phyloP scores from a whole-genome alignment of 2,113 vertebrate species.

The Protobothrops flavoviridis region DNA sequence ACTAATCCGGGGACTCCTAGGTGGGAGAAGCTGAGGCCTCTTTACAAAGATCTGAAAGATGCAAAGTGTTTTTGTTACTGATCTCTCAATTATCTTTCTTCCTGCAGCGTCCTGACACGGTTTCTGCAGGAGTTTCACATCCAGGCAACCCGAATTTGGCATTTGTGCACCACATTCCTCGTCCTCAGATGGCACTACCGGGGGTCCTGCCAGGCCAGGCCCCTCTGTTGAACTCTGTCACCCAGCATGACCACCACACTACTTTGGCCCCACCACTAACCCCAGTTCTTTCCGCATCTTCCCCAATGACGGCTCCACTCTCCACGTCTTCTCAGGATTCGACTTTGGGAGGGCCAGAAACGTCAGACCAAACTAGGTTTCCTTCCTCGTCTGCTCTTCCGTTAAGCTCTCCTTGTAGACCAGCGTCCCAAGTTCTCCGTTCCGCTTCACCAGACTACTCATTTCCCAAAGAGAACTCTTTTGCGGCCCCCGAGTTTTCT shows the following conservation, averaged over 20 bases:
- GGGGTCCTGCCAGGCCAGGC: too few relatives aligned
- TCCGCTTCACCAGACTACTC: background rate
- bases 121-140: background rate
- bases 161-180: background rate
- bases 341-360: background rate
- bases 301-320: background rate
- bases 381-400: background rate
- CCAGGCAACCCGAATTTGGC: background rate
- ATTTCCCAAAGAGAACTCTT: background rate
- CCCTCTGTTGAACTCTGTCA: rapidly evolving
- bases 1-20: background rate
- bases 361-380: rapidly evolving
- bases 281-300: background rate
- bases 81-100: background rate
- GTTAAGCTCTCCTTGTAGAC: rapidly evolving
- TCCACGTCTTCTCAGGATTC: background rate
- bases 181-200: background rate
- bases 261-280: background rate
- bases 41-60: background rate
- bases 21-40: background rate
- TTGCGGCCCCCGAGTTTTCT: background rate
- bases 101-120: background rate
- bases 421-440: background rate
- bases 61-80: background rate
- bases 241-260: too few relatives aligned